Base-by-base conservation (phyloP, 2,113 vertebrate species). In the Mohoua ochrocephala region DNA sequence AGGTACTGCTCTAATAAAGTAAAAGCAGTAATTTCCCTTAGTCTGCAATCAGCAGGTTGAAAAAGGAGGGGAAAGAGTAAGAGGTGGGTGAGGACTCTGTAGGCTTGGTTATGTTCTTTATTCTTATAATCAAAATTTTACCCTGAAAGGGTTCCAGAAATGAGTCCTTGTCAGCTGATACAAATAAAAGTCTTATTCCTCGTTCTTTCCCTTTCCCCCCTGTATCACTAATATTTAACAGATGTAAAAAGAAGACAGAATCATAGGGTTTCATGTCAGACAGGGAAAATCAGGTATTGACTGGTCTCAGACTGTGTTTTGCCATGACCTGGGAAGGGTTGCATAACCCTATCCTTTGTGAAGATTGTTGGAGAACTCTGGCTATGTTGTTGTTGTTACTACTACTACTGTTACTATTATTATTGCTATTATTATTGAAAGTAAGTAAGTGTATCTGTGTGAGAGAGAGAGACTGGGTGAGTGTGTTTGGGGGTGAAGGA, bases 401-500 rank as follows among this genome's bases (percentile, higher is more conserved):
- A 4, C 1, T 39, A 33, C 19, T 54, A 31, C 3, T 39, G 39
- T 3, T 26, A 6, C 3, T 33, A 39, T 5, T 19, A 13, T 6
- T 47, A 9, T 22, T 59, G 19, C 16, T 77, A 16, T n/a, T 57
- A 50, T 75, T 49, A 27, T 21, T 49, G n/a, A 47, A 74, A 60
- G 22, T n/a, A 52, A 78, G 35, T 35, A 52, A 53, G 20, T 42
- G 3, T 41, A 3, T 76, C n/a, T 37, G 7, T 42, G 13, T 21
- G n/a, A 9, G 31, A 56, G 53, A 50, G 53, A 42, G 44, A 33
- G 12, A 26, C 17, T 49, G 39, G 9, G 6, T 61, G 53, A 57
- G 27, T 57, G 26, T 9, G 1, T 35, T 7, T 19, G 7, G 10
- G 4, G 19, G 6, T 2, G 1, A 14, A 61, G n/a, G 15, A 18